Conservation (phyloP, 2,888 invertebrate species). For the Sceliomorpha sp. region DNA sequence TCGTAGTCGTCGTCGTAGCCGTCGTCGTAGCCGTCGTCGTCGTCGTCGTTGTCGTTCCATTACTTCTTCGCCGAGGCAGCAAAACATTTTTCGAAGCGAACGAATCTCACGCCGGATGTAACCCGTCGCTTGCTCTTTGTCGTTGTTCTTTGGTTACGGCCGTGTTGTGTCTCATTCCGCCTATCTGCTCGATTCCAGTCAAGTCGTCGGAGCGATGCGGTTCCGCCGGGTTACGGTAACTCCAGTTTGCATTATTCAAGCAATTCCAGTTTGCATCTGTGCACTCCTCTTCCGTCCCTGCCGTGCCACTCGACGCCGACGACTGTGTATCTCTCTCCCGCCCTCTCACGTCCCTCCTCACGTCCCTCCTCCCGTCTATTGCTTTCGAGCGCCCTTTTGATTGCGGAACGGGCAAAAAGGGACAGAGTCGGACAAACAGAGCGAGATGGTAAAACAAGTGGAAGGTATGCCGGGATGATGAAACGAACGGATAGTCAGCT, state of each 20-base stretch:
- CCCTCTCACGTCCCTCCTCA: too few species aligned
- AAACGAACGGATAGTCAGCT: too few species aligned
- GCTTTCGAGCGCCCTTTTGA: constrained; percentile 29
- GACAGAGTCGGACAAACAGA: constrained; percentile 9
- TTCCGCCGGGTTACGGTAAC: constrained; percentile 22
- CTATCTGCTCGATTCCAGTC: constrained; percentile 15
- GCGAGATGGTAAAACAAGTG: constrained; percentile 25
- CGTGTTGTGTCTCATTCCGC: constrained; percentile 27
- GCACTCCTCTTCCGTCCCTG: constrained; percentile 7
- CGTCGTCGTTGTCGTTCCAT: too few species aligned
- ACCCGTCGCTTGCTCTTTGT: background rate
- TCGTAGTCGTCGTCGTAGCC: too few species aligned
- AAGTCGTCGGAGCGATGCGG: constrained; percentile 19
- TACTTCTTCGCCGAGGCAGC: constrained; percentile 8
- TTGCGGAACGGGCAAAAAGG: constrained; percentile 37
- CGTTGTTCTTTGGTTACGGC: constrained; percentile 15
- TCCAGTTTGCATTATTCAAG: constrained; percentile 50
- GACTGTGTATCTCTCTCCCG: too few species aligned
- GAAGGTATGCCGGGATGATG: too few species aligned
- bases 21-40: too few species aligned
- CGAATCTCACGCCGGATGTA: background rate
- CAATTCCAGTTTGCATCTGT: constrained; percentile 52
- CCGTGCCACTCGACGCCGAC: constrained; percentile 5
- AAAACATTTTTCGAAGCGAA: constrained; percentile 37
- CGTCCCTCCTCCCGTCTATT: background rate